A percentile compares a stretch with the other conserved stretches of the same genome.
Conservation (phyloP, 2,113 vertebrate species). For the Myotis davidii region DNA sequence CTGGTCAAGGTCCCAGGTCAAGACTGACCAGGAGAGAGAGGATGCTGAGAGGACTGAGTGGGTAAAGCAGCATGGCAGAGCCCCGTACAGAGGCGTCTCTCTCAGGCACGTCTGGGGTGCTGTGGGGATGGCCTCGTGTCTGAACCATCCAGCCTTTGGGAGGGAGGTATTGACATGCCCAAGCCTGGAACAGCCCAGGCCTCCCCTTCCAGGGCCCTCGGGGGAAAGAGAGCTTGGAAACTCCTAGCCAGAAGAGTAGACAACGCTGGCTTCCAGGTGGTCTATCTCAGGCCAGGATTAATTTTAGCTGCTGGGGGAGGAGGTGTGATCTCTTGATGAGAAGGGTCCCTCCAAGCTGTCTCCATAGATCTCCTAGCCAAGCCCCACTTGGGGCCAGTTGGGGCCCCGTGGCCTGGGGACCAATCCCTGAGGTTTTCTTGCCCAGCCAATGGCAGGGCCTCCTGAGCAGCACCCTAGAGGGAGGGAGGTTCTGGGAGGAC, state of each 20-base stretch:
- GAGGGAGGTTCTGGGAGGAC: not conserved
- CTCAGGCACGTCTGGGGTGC: too few relatives aligned
- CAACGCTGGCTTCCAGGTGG: not conserved
- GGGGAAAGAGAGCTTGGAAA: not conserved
- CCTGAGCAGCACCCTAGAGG: not conserved
- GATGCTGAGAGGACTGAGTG: not conserved
- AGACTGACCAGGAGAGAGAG: not conserved
- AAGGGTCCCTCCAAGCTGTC: slow-evolving; percentile 31
- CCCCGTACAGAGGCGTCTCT: fast-evolving
- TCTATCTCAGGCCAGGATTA: not conserved
- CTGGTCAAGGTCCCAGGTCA: not conserved
- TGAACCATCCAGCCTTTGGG: not conserved
- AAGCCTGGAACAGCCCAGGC: not conserved
- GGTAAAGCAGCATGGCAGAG: not conserved
- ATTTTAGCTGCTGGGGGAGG: slow-evolving; percentile 73
- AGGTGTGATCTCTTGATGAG: slow-evolving; percentile 60
- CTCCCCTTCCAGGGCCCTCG: not conserved
- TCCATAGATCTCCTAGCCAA: slow-evolving; percentile 1
- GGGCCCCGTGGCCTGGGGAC: not conserved
- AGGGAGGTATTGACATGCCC: not conserved
- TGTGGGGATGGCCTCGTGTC: not conserved
- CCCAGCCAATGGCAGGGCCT: not conserved
- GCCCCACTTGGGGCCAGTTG: not conserved
- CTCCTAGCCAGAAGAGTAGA: not conserved
- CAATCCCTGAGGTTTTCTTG: not conserved